Evolutionary conservation across 2,113 vertebrate genomes (phyloP).

Genomic region (Cyprinus carpio): DNA sequence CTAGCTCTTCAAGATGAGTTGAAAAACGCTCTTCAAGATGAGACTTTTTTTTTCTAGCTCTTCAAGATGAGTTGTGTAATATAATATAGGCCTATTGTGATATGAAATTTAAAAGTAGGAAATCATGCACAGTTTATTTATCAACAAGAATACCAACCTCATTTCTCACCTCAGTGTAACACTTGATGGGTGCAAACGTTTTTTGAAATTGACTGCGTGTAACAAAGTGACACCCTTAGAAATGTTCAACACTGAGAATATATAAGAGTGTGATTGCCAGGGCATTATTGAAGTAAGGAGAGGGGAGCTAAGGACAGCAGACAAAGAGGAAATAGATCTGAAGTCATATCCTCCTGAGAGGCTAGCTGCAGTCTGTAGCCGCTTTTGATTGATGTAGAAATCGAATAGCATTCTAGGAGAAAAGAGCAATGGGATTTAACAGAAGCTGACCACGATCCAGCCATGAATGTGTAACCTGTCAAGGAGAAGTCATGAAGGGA

Average conservation of each 20-base stretch:
- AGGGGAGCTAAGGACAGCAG: not conserved
- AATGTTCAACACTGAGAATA: constrained; percentile 7
- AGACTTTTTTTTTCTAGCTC: too few species aligned
- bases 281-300: not conserved
- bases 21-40: too few species aligned
- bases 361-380: not conserved
- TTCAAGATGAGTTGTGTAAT: not conserved
- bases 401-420: not conserved
- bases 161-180: not conserved
- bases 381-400: constrained; percentile 20
- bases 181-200: not conserved
- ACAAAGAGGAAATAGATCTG: not conserved
- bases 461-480: not conserved
- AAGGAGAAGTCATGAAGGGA: not conserved
- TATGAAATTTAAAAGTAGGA: not conserved
- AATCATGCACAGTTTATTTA: not conserved
- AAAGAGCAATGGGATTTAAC: constrained; percentile 23
- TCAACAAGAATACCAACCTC: not conserved
- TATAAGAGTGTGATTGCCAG: not conserved
- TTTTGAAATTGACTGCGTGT: not conserved
- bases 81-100: not conserved
- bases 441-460: not conserved
- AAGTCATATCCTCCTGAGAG: constrained; percentile 15
- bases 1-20: too few species aligned
- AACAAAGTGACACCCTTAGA: not conserved